phyloP scores from a whole-genome alignment of 2,113 vertebrate genomes.

The Xiphophorus couchianus region DNA sequence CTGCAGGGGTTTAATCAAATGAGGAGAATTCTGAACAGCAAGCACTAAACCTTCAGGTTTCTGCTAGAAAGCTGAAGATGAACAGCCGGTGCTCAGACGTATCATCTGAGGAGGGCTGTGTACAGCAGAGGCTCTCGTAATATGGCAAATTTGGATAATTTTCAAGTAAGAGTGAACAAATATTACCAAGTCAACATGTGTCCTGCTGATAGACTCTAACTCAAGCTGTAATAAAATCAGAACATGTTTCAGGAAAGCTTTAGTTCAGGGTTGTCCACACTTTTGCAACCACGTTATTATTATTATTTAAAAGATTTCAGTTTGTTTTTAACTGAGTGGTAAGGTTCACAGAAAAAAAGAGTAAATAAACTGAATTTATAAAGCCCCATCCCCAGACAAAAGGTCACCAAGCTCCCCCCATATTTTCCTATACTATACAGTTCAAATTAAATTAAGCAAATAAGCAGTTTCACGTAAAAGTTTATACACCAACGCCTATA shows the following conservation, averaged over 20 bases:
- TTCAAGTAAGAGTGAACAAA: not conserved
- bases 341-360: not conserved
- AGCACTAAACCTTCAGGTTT: not conserved
- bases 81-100: not conserved
- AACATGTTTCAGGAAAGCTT: not conserved
- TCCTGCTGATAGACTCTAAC: not conserved
- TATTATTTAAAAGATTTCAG: not conserved
- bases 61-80: not conserved
- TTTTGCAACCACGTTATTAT: not conserved
- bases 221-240: not conserved
- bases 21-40: not conserved
- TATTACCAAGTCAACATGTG: not conserved
- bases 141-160: no score
- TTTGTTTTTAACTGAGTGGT: not conserved
- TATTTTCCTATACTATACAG: not conserved
- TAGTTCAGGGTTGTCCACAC: not conserved
- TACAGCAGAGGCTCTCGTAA: not conserved
- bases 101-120: not conserved
- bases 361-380: not conserved
- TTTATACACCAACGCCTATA: not conserved
- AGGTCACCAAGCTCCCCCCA: not conserved
- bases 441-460: not conserved
- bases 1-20: not conserved
- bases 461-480: not conserved
- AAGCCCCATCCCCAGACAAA: not conserved